Evolutionary conservation across 1,140 invertebrate species (phyloP).

Genomic region (Eciton burchellii): DNA sequence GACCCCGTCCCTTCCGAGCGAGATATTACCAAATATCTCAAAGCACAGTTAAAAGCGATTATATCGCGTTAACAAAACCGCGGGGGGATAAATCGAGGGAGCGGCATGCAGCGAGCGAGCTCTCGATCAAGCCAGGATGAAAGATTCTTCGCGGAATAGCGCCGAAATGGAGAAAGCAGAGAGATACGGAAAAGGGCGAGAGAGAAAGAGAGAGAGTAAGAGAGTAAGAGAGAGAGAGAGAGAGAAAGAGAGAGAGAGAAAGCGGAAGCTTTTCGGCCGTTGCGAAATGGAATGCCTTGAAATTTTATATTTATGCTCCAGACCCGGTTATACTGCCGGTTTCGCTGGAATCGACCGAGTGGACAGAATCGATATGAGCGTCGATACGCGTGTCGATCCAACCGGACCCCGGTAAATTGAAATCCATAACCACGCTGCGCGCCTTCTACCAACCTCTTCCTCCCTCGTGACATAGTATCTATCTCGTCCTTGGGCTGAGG

Average conservation of each 20-base stretch:
- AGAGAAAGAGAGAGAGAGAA: not conserved
- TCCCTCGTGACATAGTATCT: slow-evolving; percentile 29
- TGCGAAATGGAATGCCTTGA: slow-evolving; percentile 44
- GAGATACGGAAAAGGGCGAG: slow-evolving; percentile 4
- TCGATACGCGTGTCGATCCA: slow-evolving; percentile 41
- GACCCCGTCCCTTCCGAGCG: not conserved
- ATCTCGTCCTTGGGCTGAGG: slow-evolving; percentile 30
- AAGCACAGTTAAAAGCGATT: slow-evolving; percentile 15
- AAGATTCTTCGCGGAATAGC: slow-evolving; percentile 49
- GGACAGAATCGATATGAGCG: slow-evolving; percentile 45
- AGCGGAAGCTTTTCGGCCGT: slow-evolving; percentile 38
- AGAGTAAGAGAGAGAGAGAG: no score
- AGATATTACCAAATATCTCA: not conserved
- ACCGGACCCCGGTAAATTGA: slow-evolving; percentile 44
- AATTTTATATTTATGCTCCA: slow-evolving; percentile 58
- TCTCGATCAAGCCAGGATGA: slow-evolving; percentile 7
- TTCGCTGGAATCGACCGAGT: slow-evolving; percentile 42
- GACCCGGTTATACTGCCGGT: slow-evolving; percentile 30
- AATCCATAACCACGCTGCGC: slow-evolving; percentile 45
- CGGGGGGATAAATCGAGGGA: slow-evolving; percentile 30
- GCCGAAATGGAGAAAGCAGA: slow-evolving; percentile 41
- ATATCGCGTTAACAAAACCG: slow-evolving; percentile 37
- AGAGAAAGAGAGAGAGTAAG: no score
- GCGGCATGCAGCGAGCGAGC: not conserved
- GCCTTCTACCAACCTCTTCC: slow-evolving; percentile 14